phyloP scores from a whole-genome alignment of 2,888 invertebrate genomes.

The Perithous albicinctus region DNA sequence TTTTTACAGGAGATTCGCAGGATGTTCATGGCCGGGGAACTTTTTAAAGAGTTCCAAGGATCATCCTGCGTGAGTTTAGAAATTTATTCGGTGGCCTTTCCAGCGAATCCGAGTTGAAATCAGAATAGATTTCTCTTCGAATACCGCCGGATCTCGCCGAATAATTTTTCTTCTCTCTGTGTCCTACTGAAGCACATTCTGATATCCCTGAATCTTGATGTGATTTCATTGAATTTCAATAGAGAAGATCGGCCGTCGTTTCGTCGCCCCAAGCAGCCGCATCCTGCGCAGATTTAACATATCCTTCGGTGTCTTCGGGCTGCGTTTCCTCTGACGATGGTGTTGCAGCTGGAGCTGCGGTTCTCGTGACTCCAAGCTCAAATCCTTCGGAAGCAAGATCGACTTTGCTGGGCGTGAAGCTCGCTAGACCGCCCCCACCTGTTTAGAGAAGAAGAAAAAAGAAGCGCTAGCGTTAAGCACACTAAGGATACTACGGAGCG shows the following conservation, averaged over 20 bases:
- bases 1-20: slow-evolving; percentile 35
- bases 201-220: background rate
- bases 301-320: slow-evolving; percentile 80
- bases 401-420: slow-evolving; percentile 93
- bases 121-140: slow-evolving; percentile 11
- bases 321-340: slow-evolving; percentile 68
- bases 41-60: slow-evolving; percentile 43
- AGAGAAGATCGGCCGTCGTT: slow-evolving; percentile 85
- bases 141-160: slow-evolving; percentile 4
- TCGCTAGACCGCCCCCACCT: slow-evolving; percentile 87
- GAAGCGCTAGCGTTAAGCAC: slow-evolving; percentile 69
- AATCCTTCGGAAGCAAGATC: slow-evolving; percentile 88
- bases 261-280: slow-evolving; percentile 85
- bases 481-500: slow-evolving; percentile 53
- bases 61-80: slow-evolving; percentile 34
- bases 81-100: slow-evolving; percentile 15
- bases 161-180: slow-evolving; percentile 7
- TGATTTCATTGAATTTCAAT: slow-evolving; percentile 75
- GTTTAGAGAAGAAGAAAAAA: slow-evolving; percentile 53
- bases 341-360: slow-evolving; percentile 81
- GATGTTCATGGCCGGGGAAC: slow-evolving; percentile 62
- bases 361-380: slow-evolving; percentile 92
- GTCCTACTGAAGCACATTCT: slow-evolving; percentile 1
- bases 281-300: slow-evolving; percentile 84
- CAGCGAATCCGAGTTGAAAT: background rate